Evolutionary conservation across 2,797 vertebrate genomes (phyloP).

Genomic region (Molothrus aeneus): DNA sequence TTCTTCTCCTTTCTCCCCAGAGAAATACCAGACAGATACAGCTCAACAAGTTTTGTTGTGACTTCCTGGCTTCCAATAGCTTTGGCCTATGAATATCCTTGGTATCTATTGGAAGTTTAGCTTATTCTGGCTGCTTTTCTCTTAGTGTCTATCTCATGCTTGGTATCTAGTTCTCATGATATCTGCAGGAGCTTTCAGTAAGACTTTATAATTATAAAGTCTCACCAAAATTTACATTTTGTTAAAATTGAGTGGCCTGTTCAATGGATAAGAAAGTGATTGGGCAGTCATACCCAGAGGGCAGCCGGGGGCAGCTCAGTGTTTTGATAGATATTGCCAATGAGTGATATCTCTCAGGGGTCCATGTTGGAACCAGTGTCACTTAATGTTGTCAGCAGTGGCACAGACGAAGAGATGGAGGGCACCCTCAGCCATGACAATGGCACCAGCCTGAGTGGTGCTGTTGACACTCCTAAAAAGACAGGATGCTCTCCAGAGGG

Average conservation of each 20-base stretch:
- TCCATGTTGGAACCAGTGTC: too few species aligned
- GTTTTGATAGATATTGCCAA: neutral
- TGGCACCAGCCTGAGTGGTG: rapidly evolving
- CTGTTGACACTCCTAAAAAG: neutral
- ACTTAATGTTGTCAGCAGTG: too few species aligned
- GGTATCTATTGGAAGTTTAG: neutral
- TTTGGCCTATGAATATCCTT: neutral
- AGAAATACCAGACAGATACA: neutral
- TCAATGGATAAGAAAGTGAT: neutral
- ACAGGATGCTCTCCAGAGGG: neutral
- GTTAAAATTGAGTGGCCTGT: neutral
- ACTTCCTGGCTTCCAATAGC: neutral
- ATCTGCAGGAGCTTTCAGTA: neutral
- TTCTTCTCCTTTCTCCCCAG: neutral
- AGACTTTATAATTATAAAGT: neutral
- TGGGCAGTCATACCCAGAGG: neutral
- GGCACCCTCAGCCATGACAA: neutral
- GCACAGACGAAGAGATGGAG: rapidly evolving
- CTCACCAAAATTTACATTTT: neutral
- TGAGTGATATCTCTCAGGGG: neutral
- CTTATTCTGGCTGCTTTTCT: neutral
- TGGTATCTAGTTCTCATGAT: neutral
- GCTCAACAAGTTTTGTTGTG: neutral
- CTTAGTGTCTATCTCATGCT: neutral
- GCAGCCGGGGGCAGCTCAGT: too few species aligned